Conservation (phyloP, 2,113 vertebrate genomes). For the Corythaixoides concolor region DNA sequence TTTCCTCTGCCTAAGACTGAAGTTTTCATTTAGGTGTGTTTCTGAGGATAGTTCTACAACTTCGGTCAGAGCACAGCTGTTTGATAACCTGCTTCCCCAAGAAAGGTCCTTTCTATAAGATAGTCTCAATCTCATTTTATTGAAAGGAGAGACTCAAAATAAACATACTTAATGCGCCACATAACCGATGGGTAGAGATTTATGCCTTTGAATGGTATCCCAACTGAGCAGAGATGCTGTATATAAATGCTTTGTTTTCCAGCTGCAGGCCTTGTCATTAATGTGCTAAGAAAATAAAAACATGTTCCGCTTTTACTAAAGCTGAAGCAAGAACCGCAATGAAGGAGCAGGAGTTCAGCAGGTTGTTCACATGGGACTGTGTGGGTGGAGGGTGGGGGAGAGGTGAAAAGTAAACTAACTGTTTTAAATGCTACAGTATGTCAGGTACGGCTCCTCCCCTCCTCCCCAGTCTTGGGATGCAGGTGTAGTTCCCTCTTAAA, state of each 20-base stretch:
- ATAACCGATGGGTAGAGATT: not conserved
- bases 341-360: conserved; percentile 25
- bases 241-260: not conserved
- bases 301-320: not conserved
- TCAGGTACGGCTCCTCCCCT: not conserved
- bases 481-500: not conserved
- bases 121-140: not conserved
- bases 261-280: not conserved
- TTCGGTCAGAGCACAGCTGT: not conserved
- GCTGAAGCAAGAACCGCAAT: conserved; percentile 29
- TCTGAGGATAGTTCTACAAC: not conserved
- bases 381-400: not conserved
- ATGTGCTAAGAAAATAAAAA: conserved; percentile 46
- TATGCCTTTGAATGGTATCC: not conserved
- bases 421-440: not conserved
- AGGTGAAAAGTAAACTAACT: not conserved
- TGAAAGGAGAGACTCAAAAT: not conserved
- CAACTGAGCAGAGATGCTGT: not conserved
- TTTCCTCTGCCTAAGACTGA: not conserved
- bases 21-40: not conserved
- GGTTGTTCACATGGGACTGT: not conserved
- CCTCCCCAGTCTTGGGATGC: not conserved
- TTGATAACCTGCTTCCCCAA: not conserved
- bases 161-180: not conserved
- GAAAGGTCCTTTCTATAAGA: not conserved